Base-by-base conservation (phyloP, 1,140 invertebrate genomes). In the Gonatopus flavifemur region DNA sequence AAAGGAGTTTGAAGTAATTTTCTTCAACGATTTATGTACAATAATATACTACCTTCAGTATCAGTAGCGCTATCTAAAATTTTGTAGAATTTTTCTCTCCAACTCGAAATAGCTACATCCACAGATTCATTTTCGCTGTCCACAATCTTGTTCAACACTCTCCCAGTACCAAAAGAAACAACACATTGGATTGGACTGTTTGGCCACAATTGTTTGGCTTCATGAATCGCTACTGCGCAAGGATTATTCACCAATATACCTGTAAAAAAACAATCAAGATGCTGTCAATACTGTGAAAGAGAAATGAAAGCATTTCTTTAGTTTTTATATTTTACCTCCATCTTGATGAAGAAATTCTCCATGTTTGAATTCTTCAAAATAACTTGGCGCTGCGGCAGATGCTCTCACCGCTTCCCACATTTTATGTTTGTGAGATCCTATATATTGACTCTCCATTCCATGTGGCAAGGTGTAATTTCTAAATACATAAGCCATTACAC, bases 211-310 rank as follows among this genome's bases (percentile, higher is more conserved):
- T 89, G 81, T 64, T 85, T 86, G 0, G 90, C 88, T 78, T 98
- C 94, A 63, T 95, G 91, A 28, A 97, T 80, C 1, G 90, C 94
- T 2, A 97, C 84, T 1, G 90, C 89, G 12, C 92, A 88, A 1
- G 94, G 93, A 77, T 97, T 97, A 77, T 97, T 97, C 0, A 88
- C 86, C 65, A 96, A 75, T 56, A 96, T 84, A 12, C 93, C 94
- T 61, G 88, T 89, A 79, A 91, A 90, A 86, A 88, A 64, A n/a
- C n/a, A n/a, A n/a, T n/a, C n/a, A n/a, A n/a, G n/a, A n/a, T n/a
- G n/a, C n/a, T n/a, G n/a, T n/a, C n/a, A n/a, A n/a, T n/a, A 19
- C 31, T n/a, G 35, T 7, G 12, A 28, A 7, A 28, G 25, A 28
- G 25, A 7, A 28, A 12, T 12, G 6, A 28, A 28, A 6, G 6